Conservation (phyloP, 2,888 invertebrate genomes). For the Drosophila barbarae region DNA sequence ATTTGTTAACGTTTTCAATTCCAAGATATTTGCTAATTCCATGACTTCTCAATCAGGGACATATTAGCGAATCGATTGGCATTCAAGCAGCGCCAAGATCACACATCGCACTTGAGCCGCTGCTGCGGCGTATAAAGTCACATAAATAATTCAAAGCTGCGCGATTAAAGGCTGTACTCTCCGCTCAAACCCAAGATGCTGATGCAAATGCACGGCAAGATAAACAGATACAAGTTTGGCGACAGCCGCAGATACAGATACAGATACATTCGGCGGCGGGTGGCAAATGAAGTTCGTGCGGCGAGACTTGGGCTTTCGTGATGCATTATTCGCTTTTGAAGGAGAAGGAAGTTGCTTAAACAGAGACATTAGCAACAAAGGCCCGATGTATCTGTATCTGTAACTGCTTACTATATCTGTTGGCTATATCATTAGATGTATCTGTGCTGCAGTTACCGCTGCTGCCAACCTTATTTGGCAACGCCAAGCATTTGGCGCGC, state of each 20-base stretch:
- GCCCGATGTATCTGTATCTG: constrained; percentile 8
- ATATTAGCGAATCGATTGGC: constrained; percentile 35
- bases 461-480: constrained; percentile 59
- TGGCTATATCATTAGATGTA: constrained; percentile 1
- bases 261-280: constrained; percentile 6
- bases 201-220: constrained; percentile 31
- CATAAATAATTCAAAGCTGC: constrained; percentile 38
- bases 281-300: constrained; percentile 37
- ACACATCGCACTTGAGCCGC: constrained; percentile 29
- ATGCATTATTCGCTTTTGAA: constrained; percentile 21
- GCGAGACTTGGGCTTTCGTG: constrained; percentile 18
- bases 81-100: constrained; percentile 32
- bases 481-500: constrained; percentile 51
- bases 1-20: neutral
- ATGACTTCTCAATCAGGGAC: constrained; percentile 36
- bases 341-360: constrained; percentile 29
- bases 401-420: neutral
- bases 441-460: constrained; percentile 30
- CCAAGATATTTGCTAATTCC: constrained; percentile 6
- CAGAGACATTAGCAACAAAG: constrained; percentile 36
- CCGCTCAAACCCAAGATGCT: constrained; percentile 17
- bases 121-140: constrained; percentile 6
- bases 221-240: constrained; percentile 21
- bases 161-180: constrained; percentile 26
- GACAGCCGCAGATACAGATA: constrained; percentile 14